phyloP scores from a whole-genome alignment of 2,888 invertebrate species.

The Diabrotica balteata region DNA sequence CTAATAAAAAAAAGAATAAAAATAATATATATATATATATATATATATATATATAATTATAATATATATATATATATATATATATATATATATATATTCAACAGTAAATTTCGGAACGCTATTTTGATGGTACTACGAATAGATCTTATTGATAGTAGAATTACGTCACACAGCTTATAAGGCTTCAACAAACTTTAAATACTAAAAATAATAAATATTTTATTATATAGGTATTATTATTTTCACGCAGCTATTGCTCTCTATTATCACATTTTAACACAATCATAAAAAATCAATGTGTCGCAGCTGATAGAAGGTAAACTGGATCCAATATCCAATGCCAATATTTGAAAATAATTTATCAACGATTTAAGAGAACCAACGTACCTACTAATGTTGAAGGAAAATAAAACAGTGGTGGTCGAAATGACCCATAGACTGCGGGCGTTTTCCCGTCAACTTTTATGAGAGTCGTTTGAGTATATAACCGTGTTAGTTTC shows the following conservation, averaged over 20 bases:
- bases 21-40: too few relatives aligned
- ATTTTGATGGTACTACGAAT: too few relatives aligned
- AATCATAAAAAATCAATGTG: neutral
- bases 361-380: neutral
- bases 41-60: too few relatives aligned
- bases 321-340: conserved; percentile 4
- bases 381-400: conserved; percentile 12
- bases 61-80: too few relatives aligned
- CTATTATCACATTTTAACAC: neutral
- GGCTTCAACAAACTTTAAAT: too few relatives aligned
- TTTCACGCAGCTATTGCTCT: neutral
- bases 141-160: too few relatives aligned
- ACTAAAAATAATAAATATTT: too few relatives aligned
- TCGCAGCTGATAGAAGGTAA: neutral
- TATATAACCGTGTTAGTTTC: conserved; percentile 36
- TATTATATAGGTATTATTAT: too few relatives aligned
- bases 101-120: too few relatives aligned
- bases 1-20: too few relatives aligned
- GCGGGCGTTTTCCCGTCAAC: conserved; percentile 24
- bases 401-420: conserved; percentile 30
- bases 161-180: too few relatives aligned
- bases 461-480: conserved; percentile 35
- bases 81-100: too few relatives aligned
- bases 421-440: conserved; percentile 27
- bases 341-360: conserved; percentile 3